These are phyloP conservation scores for Sphyrna mokarran DNA, from an alignment of 2,113 vertebrate species.

Conservation along the genomic window DNA sequence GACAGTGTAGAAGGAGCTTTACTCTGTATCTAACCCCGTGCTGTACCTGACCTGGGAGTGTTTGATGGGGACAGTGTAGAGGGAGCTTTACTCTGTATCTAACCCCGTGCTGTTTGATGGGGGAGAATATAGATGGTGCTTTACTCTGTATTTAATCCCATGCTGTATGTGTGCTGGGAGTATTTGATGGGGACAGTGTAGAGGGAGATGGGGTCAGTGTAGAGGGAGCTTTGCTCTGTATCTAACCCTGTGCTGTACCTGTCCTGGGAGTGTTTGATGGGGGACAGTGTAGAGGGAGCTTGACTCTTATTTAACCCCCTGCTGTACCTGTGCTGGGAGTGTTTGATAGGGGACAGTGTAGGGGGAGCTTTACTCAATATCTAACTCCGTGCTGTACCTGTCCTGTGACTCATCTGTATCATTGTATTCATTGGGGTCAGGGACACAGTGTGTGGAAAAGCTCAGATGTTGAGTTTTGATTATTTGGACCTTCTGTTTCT, in stretches of 20 bases:
- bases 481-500: neutral
- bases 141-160: too few relatives aligned
- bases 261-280: too few relatives aligned
- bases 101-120: too few relatives aligned
- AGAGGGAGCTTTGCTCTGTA: neutral
- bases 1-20: neutral
- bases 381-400: neutral
- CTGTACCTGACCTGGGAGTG: too few relatives aligned
- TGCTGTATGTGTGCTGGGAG: neutral
- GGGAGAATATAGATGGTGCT: too few relatives aligned
- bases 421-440: too few relatives aligned
- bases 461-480: neutral
- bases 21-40: too few relatives aligned
- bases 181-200: neutral
- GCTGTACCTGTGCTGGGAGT: neutral
- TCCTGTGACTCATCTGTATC: neutral
- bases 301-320: neutral
- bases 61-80: too few relatives aligned
- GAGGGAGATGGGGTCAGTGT: neutral
- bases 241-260: too few relatives aligned
- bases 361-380: neutral
- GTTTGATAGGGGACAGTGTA: neutral
- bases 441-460: fast-evolving
- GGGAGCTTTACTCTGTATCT: too few relatives aligned
- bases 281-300: neutral